Conservation (phyloP, 2,888 invertebrate genomes). For the Leuctra nigra region DNA sequence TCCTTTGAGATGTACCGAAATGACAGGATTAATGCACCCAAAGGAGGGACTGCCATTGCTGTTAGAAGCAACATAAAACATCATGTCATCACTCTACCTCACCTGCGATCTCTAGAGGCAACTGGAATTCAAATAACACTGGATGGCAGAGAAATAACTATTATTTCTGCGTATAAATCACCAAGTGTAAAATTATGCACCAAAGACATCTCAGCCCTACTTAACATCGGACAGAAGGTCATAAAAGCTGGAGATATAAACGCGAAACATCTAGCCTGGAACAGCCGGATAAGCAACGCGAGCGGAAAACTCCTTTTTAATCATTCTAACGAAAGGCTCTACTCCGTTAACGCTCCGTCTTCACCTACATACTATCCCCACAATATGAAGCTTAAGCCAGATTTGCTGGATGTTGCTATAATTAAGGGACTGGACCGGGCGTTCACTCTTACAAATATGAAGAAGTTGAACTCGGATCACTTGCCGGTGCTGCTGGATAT, state of each 20-base stretch:
- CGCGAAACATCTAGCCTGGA: not conserved
- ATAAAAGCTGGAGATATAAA: not conserved
- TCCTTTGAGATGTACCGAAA: no score
- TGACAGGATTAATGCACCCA: no score
- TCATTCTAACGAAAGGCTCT: not conserved
- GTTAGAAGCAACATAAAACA: no score
- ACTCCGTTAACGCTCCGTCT: not conserved
- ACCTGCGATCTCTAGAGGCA: not conserved
- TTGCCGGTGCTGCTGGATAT: no score
- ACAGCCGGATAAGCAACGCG: not conserved
- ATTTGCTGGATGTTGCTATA: no score
- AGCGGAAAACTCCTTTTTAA: not conserved
- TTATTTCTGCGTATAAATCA: not conserved
- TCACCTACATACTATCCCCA: slow-evolving; percentile 2
- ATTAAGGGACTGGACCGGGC: no score
- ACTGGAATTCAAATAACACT: not conserved
- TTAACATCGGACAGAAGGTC: not conserved
- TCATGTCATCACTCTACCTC: no score
- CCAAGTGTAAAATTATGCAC: not conserved
- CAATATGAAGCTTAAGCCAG: no score
- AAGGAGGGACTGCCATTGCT: no score
- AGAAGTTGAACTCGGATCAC: no score
- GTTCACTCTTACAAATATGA: no score
- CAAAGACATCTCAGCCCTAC: not conserved
- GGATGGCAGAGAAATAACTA: not conserved